Evolutionary conservation across 2,797 vertebrate genomes (phyloP), one percentile per base, ranked within the genome.

Genomic region (Arnoldichthys spilopterus): DNA sequence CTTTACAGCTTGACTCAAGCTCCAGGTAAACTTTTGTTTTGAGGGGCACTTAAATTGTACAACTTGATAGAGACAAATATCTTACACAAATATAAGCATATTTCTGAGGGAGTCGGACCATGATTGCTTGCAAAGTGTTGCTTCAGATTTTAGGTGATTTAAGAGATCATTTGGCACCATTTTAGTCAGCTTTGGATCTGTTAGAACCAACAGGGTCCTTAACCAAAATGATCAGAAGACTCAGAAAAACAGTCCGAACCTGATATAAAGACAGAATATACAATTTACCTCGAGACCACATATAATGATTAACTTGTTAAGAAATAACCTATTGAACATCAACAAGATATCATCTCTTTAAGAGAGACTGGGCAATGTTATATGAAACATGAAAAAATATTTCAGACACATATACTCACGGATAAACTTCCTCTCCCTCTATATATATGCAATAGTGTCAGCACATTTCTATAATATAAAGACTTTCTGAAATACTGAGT

Each of bases 241-340:
- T 59, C 74, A 59, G 69, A 79, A 76, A 80, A 81, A 83, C 74
- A 77, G 76, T 81, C 85, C 40, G 24, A 79, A 82, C 82, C 80
- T 72, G 72, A 81, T 80, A 77, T 51, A 80, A 74, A 79, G 81
- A 81, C 70, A 81, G 66, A 86, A 86, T 83, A 81, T 83, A 30
- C 67, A 80, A 69, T 79, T 64, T 69, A 80, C 77, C 82, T 87
- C 78, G 79, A 84, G 80, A 86, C 77, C 58, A 86, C 80, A 79
- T 34, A 78, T 77, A 89, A 88, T 82, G 79, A 75, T 77, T 82
- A 85, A 85, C 81, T 87, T 86, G 84, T 66, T 85, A 87, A 90
- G 85, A 92, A 91, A 91, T 90, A 92, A 93, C 84, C 87, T 91
- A 92, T 91, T 92, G 92, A 94, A 93, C 92, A 93, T 92, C 91